Percentiles rank a stretch among this genome's conserved stretches.
These are phyloP conservation scores for Lasioglossum morio DNA, from an alignment of 2,888 invertebrate species.

Conservation along the genomic window DNA sequence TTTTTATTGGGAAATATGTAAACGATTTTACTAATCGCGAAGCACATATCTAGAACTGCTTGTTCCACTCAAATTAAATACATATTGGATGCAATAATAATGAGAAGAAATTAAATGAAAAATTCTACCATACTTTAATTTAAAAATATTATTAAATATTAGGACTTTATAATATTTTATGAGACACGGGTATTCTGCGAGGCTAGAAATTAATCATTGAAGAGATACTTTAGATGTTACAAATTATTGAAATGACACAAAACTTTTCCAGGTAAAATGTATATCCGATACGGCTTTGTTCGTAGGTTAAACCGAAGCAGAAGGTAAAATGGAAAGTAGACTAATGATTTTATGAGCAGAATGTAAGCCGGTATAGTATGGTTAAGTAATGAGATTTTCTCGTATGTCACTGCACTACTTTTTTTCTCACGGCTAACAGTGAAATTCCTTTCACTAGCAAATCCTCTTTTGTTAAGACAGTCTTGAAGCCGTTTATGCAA, in stretches of 20 bases:
- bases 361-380: conserved; percentile 28
- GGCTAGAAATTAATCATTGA: neutral
- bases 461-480: conserved; percentile 58
- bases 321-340: conserved; percentile 4
- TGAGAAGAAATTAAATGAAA: neutral
- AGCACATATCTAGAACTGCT: neutral
- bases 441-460: conserved; percentile 56
- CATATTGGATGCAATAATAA: neutral
- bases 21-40: neutral
- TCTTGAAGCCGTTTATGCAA: conserved; percentile 48
- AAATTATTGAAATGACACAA: neutral
- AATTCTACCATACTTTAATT: neutral
- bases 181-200: neutral
- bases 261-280: neutral
- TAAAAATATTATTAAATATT: neutral
- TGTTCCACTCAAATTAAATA: neutral
- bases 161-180: neutral
- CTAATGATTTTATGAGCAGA: conserved; percentile 45
- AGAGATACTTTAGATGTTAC: neutral
- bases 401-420: conserved; percentile 54
- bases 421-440: conserved; percentile 55
- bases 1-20: neutral
- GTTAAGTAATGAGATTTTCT: conserved; percentile 61
- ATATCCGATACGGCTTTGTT: neutral
- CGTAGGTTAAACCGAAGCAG: neutral